Evolutionary conservation across 2,888 invertebrate species (phyloP).

Genomic region (Coremacera marginata): DNA sequence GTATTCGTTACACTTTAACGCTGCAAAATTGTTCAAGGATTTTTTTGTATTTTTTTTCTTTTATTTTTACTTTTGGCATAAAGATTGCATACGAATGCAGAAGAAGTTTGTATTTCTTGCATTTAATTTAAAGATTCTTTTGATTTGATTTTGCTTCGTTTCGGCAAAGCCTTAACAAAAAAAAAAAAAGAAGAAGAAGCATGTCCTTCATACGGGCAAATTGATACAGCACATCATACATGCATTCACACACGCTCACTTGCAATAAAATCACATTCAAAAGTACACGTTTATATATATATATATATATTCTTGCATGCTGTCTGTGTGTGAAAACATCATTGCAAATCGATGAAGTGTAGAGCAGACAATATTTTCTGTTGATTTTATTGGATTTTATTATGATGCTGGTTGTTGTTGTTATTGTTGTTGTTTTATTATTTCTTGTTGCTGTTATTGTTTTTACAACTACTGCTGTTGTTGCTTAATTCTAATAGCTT

Average conservation of each 20-base stretch:
- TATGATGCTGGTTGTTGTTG: neutral
- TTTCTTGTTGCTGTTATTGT: neutral
- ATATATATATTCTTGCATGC: neutral
- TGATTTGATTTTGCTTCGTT: too few species aligned
- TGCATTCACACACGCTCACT: neutral
- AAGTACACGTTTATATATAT: neutral
- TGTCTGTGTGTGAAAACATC: neutral
- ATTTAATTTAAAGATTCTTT: slow-evolving; percentile 42
- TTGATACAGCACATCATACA: neutral
- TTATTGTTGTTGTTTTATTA: too few species aligned
- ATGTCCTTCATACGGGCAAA: slow-evolving; percentile 17
- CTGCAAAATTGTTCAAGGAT: slow-evolving; percentile 36
- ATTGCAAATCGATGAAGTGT: slow-evolving; percentile 10
- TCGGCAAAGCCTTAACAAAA: too few species aligned
- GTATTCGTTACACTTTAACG: too few species aligned
- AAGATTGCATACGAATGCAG: neutral
- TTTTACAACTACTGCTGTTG: neutral
- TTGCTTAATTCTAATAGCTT: neutral
- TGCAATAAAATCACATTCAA: neutral
- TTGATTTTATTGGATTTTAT: slow-evolving; percentile 17
- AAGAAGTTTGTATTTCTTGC: slow-evolving; percentile 38
- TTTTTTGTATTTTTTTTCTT: slow-evolving; percentile 33
- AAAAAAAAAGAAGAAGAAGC: too few species aligned
- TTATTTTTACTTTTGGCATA: slow-evolving; percentile 18
- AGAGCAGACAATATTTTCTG: slow-evolving; percentile 8